phyloP scores from a whole-genome alignment of 2,797 vertebrate genomes.

The Phrynocephalus guinanensis region DNA sequence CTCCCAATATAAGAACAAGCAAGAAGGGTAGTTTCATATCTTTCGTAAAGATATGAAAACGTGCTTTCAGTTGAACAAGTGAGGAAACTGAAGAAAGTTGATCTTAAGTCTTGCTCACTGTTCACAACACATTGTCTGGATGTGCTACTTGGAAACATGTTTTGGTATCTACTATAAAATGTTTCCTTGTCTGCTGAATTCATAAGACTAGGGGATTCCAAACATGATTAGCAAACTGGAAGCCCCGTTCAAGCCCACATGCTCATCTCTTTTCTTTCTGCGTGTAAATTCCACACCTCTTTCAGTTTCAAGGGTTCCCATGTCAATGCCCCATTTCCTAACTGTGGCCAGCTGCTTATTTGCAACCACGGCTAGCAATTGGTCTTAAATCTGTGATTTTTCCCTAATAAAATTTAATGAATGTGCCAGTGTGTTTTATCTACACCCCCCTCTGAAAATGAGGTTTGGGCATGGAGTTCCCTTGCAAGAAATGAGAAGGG shows the following conservation, averaged over 20 bases:
- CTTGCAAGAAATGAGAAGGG: neutral
- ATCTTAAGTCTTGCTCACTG: constrained; percentile 22
- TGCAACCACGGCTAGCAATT: neutral
- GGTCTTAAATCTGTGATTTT: neutral
- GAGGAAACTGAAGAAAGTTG: neutral
- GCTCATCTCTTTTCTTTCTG: too few species aligned
- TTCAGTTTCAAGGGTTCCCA: too few species aligned
- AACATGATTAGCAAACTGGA: too few species aligned
- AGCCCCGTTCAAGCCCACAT: too few species aligned
- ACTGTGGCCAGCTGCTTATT: neutral
- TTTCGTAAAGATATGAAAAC: too few species aligned
- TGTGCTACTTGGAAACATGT: neutral
- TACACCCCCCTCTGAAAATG: neutral
- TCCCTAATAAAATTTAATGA: neutral
- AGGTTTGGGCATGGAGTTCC: neutral
- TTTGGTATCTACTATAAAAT: too few species aligned
- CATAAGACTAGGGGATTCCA: too few species aligned
- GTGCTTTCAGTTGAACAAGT: constrained; percentile 15
- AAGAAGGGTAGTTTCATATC: too few species aligned
- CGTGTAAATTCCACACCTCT: too few species aligned
- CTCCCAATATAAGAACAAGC: too few species aligned
- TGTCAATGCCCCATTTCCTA: neutral
- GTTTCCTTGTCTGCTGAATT: too few species aligned
- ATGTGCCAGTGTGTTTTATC: neutral
- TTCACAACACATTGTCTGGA: constrained; percentile 3